phyloP scores from a whole-genome alignment of 2,888 invertebrate species.

The Hipparchia sbordonii region DNA sequence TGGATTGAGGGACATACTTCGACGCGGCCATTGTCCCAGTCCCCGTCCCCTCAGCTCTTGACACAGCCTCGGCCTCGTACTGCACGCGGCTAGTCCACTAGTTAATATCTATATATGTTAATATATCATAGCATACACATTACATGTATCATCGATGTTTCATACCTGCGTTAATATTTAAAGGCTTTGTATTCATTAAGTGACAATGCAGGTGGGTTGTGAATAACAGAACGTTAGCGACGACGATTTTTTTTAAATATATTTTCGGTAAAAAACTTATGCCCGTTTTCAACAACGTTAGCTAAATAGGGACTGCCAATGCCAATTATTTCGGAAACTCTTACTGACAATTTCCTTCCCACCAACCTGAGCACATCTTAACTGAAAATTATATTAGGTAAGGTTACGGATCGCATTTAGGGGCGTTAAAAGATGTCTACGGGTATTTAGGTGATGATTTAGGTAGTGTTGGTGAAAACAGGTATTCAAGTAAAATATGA shows the following conservation, averaged over 20 bases:
- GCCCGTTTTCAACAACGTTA: no score
- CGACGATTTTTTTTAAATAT: constrained; percentile 22
- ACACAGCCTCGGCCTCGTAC: constrained; percentile 63
- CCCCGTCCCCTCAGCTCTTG: constrained; percentile 46
- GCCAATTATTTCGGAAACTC: no score
- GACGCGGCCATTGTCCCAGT: constrained; percentile 38
- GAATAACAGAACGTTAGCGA: constrained; percentile 38
- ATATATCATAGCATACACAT: constrained; percentile 28
- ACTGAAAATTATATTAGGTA: no score
- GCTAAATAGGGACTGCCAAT: no score
- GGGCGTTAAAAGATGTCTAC: background rate
- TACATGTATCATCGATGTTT: constrained; percentile 34
- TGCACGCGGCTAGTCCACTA: constrained; percentile 34
- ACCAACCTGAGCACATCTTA: no score
- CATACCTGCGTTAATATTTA: constrained; percentile 35
- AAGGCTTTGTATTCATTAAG: constrained; percentile 42
- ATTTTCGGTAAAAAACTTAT: no score
- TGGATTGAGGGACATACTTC: constrained; percentile 14
- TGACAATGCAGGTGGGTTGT: constrained; percentile 41
- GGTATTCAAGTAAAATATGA: no score
- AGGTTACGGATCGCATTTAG: no score
- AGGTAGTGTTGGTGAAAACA: background rate
- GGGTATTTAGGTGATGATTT: background rate
- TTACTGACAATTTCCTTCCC: no score
- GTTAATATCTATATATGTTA: constrained; percentile 22